Conservation (phyloP, 2,888 invertebrate genomes). For the Lithophane leautieri region DNA sequence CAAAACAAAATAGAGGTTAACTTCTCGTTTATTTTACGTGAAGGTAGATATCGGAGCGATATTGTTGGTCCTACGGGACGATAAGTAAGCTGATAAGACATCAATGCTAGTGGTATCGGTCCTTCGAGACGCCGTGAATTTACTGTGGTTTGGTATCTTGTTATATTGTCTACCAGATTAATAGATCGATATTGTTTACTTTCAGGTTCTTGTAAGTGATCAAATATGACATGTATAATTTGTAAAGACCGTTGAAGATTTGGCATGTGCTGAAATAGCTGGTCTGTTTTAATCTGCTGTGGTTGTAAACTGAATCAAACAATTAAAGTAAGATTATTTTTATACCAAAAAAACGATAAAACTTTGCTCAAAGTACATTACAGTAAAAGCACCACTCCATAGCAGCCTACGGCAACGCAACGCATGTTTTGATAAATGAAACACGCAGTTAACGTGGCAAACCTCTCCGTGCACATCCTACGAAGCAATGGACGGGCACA, state of each 20-base stretch:
- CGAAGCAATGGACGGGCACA: no score
- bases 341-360: neutral
- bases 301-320: neutral
- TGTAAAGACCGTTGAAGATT: neutral
- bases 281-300: neutral
- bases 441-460: neutral
- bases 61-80: conserved; percentile 18
- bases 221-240: neutral
- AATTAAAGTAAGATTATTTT: neutral
- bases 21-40: conserved; percentile 1
- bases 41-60: conserved; percentile 10
- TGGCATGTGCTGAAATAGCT: neutral
- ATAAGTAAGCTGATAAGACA: conserved; percentile 18
- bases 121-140: conserved; percentile 1
- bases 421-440: neutral
- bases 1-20: neutral
- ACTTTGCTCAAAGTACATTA: neutral
- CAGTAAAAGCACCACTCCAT: neutral
- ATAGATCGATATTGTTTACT: neutral
- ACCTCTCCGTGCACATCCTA: neutral
- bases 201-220: neutral
- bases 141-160: conserved; percentile 14
- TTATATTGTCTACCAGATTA: conserved; percentile 8
- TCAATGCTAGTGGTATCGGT: conserved; percentile 13
- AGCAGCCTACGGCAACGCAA: neutral